Base-by-base conservation (phyloP, 2,113 vertebrate species). In the Caloenas nicobarica region DNA sequence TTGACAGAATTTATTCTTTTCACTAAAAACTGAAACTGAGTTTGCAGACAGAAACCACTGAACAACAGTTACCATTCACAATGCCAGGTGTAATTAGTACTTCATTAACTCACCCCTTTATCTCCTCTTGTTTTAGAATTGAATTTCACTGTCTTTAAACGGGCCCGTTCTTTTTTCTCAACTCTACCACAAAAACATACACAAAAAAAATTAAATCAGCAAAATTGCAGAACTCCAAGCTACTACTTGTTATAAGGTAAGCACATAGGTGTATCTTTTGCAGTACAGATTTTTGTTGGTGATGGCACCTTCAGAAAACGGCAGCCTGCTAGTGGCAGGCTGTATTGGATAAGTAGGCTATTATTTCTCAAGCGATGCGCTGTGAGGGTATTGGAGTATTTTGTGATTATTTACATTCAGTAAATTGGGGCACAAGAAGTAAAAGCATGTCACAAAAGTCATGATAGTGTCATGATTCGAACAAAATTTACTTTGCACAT, bases 131-230 rank as follows among this genome's bases (percentile, higher is more conserved):
- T 98, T 98, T 99, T 99, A 71, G 99, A 98, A 97, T 99, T 99
- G 95, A 99, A 99, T 97, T 99, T 99, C 93, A 99, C 99, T 3
- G 99, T 99, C 98, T 99, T 99, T 98, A 99, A 98, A 22, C 99
- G 97, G 7, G 99, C 99, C 92, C 99, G 88, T 96, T 99, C 99
- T 95, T 99, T 99, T 97, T 99, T 99, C 97, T 99, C 99, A 83
- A 99, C 99, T 90, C 99, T 99, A 96, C 50, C 56, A 85, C 46
- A 61, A 93, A 93, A 96, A 66, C 31, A 84, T 6, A 81, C 4
- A 87, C 24, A 87, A 70, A 83, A 92, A 62, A 44, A 42, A 21
- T 53, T 54, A 60, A 83, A 86, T 93, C 42, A 62, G 64, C 50
- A 86, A 53, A 53, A 69, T 40, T 50, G 16, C 28, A 65, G 21